phyloP scores from a whole-genome alignment of 2,113 vertebrate genomes.

The Myiozetetes cayanensis region DNA sequence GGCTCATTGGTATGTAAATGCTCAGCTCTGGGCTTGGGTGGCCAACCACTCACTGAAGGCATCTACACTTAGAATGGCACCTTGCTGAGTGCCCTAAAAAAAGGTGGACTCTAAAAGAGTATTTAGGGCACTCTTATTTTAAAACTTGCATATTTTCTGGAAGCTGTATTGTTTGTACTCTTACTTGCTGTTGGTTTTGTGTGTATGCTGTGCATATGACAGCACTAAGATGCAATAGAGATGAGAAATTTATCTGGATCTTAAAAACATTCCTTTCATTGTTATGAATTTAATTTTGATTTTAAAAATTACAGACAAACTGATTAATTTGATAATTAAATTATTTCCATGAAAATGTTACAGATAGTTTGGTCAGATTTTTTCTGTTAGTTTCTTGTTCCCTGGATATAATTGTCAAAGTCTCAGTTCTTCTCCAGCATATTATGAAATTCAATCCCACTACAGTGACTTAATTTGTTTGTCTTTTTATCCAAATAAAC shows the following conservation, averaged over 20 bases:
- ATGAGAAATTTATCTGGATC: not conserved
- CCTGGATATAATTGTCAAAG: not conserved
- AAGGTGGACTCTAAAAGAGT: not conserved
- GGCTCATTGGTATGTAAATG: slow-evolving; percentile 88
- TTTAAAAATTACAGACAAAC: not conserved
- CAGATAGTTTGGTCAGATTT: not conserved
- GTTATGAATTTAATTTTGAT: not conserved
- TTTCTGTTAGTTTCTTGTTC: not conserved
- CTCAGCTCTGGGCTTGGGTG: not conserved
- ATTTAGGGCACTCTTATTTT: not conserved
- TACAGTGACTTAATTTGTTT: not conserved
- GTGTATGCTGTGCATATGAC: not conserved
- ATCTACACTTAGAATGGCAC: not conserved
- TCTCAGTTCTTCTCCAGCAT: not conserved
- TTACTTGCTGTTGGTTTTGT: not conserved
- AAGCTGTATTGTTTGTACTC: not conserved
- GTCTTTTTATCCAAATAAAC: not conserved
- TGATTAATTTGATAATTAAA: not conserved
- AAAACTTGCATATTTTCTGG: not conserved
- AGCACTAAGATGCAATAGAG: not conserved
- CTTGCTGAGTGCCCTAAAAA: not conserved
- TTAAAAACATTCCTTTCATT: not conserved
- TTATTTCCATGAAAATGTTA: not conserved
- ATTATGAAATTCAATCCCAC: not conserved
- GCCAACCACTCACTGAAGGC: not conserved